A percentile compares a stretch with the other conserved stretches of the same genome.
These are phyloP conservation scores for Lepidurus couesii DNA, from an alignment of 1,140 invertebrate species.

Conservation along the genomic window DNA sequence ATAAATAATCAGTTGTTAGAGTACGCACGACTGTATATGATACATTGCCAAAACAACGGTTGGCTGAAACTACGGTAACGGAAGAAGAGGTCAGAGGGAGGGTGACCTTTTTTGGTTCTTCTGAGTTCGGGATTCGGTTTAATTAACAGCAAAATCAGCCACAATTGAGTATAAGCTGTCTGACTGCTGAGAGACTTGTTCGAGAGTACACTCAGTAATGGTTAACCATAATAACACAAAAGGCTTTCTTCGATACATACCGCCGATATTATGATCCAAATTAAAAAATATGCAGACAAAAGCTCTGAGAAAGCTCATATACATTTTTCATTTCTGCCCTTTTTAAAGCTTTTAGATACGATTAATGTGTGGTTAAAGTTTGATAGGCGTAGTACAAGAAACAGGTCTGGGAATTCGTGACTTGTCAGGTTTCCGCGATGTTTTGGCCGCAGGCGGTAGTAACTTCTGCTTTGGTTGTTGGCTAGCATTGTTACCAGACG, in stretches of 20 bases:
- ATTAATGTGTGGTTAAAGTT: conserved; percentile 10
- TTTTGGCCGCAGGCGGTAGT: neutral
- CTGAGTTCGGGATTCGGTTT: conserved; percentile 1
- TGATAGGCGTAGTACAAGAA: conserved; percentile 20
- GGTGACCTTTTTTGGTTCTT: conserved; percentile 22
- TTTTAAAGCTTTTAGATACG: neutral
- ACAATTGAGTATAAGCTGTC: neutral
- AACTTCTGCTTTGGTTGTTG: neutral
- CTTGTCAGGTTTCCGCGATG: conserved; percentile 2
- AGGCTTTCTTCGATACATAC: neutral
- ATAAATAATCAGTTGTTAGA: neutral
- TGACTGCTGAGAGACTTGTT: neutral
- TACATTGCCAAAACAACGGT: neutral
- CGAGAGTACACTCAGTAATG: neutral
- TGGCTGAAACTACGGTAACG: conserved; percentile 7
- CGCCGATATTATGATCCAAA: neutral
- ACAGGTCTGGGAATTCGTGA: conserved; percentile 35
- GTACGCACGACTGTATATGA: neutral
- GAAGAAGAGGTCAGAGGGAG: conserved; percentile 20
- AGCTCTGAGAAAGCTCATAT: conserved; percentile 10
- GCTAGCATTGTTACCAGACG: neutral
- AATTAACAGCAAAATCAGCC: neutral
- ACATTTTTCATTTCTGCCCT: neutral
- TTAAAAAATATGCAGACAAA: conserved; percentile 6
- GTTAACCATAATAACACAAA: neutral